These are phyloP conservation scores for Scopus umbretta DNA, from an alignment of 2,113 vertebrate species.

Conservation along the genomic window DNA sequence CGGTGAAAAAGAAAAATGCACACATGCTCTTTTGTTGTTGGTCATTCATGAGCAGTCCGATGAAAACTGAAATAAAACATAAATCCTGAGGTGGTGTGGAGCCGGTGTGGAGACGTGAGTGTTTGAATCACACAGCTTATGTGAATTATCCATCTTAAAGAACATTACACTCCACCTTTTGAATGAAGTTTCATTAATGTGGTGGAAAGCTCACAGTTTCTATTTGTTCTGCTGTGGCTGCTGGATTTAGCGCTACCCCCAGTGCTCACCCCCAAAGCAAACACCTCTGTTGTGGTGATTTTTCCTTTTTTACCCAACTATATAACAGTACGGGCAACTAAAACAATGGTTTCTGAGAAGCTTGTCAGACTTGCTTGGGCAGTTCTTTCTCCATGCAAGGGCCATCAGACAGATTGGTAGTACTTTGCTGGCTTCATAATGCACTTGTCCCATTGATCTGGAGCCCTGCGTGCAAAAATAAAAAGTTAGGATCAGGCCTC, in stretches of 20 bases:
- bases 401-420: not conserved
- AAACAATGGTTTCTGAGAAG: not conserved
- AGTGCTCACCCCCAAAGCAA: not conserved
- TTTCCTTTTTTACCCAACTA: not conserved
- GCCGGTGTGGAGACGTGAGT: not conserved
- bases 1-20: constrained; percentile 57
- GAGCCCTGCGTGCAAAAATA: not conserved
- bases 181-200: constrained; percentile 31
- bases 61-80: constrained; percentile 61
- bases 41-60: constrained; percentile 3
- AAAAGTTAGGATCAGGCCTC: not conserved
- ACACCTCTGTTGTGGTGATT: not conserved
- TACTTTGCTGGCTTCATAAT: not conserved
- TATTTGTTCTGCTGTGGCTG: constrained; percentile 32
- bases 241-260: not conserved
- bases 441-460: not conserved
- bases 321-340: not conserved
- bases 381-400: not conserved
- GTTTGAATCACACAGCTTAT: constrained; percentile 15
- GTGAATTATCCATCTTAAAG: constrained; percentile 46
- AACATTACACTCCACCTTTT: constrained; percentile 23
- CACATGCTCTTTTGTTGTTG: constrained; percentile 38
- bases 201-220: constrained; percentile 30
- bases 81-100: constrained; percentile 36
- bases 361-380: not conserved